Base-by-base conservation (phyloP, 64 coral and sea anemone genomes). In the Platygyra sinensis region DNA sequence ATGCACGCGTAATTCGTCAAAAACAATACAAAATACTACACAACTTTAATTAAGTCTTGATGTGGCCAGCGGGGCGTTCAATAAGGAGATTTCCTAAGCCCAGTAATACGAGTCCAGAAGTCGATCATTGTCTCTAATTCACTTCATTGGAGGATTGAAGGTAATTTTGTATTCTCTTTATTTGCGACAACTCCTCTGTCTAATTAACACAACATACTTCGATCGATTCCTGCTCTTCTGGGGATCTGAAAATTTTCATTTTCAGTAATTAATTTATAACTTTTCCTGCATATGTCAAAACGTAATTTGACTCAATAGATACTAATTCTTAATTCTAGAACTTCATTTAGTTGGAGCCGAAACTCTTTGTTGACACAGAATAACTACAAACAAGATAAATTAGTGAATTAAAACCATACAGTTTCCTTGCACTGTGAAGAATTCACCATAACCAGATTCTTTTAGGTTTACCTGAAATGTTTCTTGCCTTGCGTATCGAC, bases 11-110 rank as follows among this genome's bases (percentile, higher is more conserved):
- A 38, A 85, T 85, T 25, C 24, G 28, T 80, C 63, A 24, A 85
- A 71, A 33, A 77, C 74, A 77, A 77, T 77, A 77, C 9, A 83
- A 83, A 83, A 46, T 46, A 24, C 33, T 69, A 69, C 22, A 22
- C 25, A 69, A 69, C 65, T 27, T 11, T n/a, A 10, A 22, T 52
- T 78, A 25, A 12, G 59, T 60, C 59, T 57, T 57, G 1, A 57
- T 57, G 54, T 69, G n/a, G 65, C 25, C 24, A 9, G 65, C 65
- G 22, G 10, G n/a, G 22, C 24, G 39, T 39, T 50, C 10, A 67
- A 83, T 22, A n/a, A 69, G 25, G 65, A 69, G n/a, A 69, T 69
- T n/a, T 25, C 7, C 20, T 69, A 11, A 27, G 1, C 22, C 65
- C 65, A 69, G 65, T 9, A 69, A 69, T 57, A 16, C 54, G 54